phyloP scores from a whole-genome alignment of 2,113 vertebrate species.

The Otis tarda region DNA sequence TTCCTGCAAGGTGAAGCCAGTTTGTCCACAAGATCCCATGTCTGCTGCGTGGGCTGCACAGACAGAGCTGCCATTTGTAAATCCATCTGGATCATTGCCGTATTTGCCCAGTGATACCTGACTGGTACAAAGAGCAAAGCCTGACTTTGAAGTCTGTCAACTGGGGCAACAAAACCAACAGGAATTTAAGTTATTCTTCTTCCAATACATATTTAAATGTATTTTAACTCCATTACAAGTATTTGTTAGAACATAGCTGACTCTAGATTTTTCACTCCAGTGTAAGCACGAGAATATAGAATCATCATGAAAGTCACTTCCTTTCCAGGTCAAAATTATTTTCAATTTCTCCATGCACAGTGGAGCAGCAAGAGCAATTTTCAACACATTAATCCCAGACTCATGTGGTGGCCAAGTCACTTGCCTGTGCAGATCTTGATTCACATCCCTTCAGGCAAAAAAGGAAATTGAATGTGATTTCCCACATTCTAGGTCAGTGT shows the following conservation, averaged over 20 bases:
- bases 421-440: not conserved
- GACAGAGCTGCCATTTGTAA: not conserved
- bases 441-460: not conserved
- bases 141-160: not conserved
- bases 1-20: not conserved
- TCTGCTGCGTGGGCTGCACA: not conserved
- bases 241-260: not conserved
- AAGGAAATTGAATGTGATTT: not conserved
- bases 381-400: not conserved
- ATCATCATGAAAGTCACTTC: not conserved
- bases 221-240: not conserved
- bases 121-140: not conserved
- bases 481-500: not conserved
- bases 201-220: not conserved
- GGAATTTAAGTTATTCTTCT: not conserved
- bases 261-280: not conserved
- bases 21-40: fast-evolving
- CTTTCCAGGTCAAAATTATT: not conserved
- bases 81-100: fast-evolving
- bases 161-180: not conserved
- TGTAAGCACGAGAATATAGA: not conserved
- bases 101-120: not conserved
- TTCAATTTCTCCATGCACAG: not conserved
- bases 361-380: not conserved
- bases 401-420: not conserved